phyloP scores from a whole-genome alignment of 2,888 invertebrate genomes.

The Pachymerium ferrugineum region DNA sequence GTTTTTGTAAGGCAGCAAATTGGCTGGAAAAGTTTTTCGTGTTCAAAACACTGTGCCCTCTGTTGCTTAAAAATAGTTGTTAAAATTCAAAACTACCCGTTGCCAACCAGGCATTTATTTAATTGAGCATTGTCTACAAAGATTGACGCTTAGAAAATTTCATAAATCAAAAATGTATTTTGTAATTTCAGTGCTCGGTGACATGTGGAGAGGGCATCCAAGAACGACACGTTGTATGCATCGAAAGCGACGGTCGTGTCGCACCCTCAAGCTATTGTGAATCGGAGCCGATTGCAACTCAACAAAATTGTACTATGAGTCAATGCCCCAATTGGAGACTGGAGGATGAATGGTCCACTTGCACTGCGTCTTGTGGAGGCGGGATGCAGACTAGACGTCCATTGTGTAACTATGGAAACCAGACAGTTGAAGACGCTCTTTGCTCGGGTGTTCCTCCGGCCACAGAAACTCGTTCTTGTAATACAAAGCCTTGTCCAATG shows the following conservation, averaged over 20 bases:
- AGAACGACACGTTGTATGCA: conserved; percentile 41
- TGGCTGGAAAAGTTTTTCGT: too few species aligned
- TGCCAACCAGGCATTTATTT: too few species aligned
- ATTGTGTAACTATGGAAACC: conserved; percentile 30
- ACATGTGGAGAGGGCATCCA: conserved; percentile 44
- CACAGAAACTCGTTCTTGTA: background rate
- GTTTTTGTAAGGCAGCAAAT: too few species aligned
- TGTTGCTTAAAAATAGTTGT: too few species aligned
- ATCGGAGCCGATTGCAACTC: conserved; percentile 47
- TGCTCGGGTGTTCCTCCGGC: conserved; percentile 30
- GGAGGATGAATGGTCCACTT: conserved; percentile 31
- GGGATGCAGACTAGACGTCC: conserved; percentile 33
- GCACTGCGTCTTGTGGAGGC: conserved; percentile 35
- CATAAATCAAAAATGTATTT: too few species aligned
- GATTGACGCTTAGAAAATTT: too few species aligned
- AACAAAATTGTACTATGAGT: conserved; percentile 53
- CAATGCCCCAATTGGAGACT: conserved; percentile 45
- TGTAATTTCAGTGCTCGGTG: conserved; percentile 41
- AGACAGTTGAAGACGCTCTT: conserved; percentile 10
- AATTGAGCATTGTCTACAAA: too few species aligned
- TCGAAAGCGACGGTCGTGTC: conserved; percentile 45
- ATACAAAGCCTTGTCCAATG: conserved; percentile 5
- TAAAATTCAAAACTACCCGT: too few species aligned
- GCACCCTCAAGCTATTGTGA: conserved; percentile 39
- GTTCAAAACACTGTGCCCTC: too few species aligned